phyloP scores from a whole-genome alignment of 2,888 invertebrate species.

The Imbricaverruca yamaguchii region DNA sequence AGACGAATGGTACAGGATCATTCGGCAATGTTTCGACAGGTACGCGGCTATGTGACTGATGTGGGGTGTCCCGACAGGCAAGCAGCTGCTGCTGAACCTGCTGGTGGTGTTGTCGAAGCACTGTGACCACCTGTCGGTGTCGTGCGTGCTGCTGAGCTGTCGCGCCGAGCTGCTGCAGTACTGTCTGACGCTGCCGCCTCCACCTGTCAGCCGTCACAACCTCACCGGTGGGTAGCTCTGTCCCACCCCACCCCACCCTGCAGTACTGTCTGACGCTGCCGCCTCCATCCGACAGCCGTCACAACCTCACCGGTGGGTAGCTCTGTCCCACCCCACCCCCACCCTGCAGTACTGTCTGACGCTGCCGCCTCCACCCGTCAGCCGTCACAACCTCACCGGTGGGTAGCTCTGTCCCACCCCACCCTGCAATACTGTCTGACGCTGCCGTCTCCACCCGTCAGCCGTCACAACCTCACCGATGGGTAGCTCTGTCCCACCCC shows the following conservation, averaged over 20 bases:
- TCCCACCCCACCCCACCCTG: slow-evolving; percentile 39
- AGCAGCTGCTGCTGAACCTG: slow-evolving; percentile 82
- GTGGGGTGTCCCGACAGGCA: slow-evolving; percentile 26
- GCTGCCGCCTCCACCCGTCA: slow-evolving; percentile 35
- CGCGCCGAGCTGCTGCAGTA: slow-evolving; percentile 67
- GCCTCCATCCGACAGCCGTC: not conserved
- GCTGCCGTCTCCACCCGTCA: not conserved
- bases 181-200: slow-evolving; percentile 51
- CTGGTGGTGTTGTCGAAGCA: slow-evolving; percentile 82
- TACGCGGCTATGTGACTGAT: not conserved
- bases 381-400: slow-evolving; percentile 50
- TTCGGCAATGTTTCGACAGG: no score
- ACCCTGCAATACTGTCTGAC: not conserved
- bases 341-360: slow-evolving; percentile 54
- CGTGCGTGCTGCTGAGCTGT: slow-evolving; percentile 67
- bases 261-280: not conserved
- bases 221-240: slow-evolving; percentile 49
- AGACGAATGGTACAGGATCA: no score
- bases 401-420: slow-evolving; percentile 53
- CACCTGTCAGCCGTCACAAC: slow-evolving; percentile 49
- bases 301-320: not conserved
- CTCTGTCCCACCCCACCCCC: not conserved
- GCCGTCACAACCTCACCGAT: not conserved
- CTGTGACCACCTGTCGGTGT: slow-evolving; percentile 80
- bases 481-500: not conserved